Base-by-base conservation (phyloP, 2,888 invertebrate genomes). In the Drosophila cyrtoloma region DNA sequence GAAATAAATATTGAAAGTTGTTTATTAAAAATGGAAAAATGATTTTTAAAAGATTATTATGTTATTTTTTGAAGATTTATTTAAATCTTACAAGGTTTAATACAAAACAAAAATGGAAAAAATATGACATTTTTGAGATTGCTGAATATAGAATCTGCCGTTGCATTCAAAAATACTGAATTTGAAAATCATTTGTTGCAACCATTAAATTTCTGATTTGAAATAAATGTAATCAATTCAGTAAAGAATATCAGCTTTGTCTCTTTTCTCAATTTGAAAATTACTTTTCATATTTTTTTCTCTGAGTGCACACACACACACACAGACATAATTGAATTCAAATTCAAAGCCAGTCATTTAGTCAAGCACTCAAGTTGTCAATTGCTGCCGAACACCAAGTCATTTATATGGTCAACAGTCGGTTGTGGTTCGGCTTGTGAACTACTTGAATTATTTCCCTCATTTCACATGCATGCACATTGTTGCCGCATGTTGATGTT, bases 101-200 rank as follows among this genome's bases (percentile, higher is more conserved):
- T 5, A 10, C 3, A 42, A n/a, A 42, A 9, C 5, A 12, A n/a
- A n/a, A 44, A n/a, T 44, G 12, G 0, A 2, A 39, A 19, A 19
- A 19, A 39, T 39, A 9, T 39, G 6, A 16, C 19, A 19, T 39
- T 39, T 7, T 7, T 37, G 4, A 37, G 0, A 19, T 19, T 39
- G 19, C 4, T 83, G 56, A 61, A 73, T 68, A 79, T 65, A 71
- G 73, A 60, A 89, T 77, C 79, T 78, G 37, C 28, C 51, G 26
- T 53, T 53, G 22, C 28, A 28, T 28, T 28, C 28, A 84, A 84
- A 79, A 84, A 84, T 86, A 86, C 83, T 79, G 80, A 78, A 78
- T 77, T 78, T 80, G 65, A 88, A 79, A 80, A 62, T 77, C 89
- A 78, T 74, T 77, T 77, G 71, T 68, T 67, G 75, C 60, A 82